phyloP scores from a whole-genome alignment of 2,113 vertebrate genomes.

The Isurus oxyrinchus region DNA sequence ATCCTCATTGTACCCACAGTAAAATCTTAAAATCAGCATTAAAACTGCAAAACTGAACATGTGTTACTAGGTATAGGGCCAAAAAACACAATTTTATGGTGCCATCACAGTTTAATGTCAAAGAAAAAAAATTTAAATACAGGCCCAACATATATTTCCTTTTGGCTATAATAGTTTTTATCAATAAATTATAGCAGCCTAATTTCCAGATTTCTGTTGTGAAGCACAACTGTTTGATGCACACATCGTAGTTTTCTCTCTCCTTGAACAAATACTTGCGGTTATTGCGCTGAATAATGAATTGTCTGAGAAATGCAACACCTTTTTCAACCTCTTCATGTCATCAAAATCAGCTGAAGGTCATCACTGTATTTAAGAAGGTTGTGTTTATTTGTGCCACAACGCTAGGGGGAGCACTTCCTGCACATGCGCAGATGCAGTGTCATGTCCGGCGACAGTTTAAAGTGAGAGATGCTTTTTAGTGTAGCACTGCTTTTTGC shows the following conservation, averaged over 20 bases:
- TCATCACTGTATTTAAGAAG: background rate
- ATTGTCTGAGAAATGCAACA: constrained; percentile 22
- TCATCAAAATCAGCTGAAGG: constrained; percentile 23
- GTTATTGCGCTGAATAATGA: constrained; percentile 12
- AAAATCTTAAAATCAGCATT: background rate
- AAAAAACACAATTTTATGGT: background rate
- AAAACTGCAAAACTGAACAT: background rate
- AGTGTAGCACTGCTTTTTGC: too few relatives aligned
- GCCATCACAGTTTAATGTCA: background rate
- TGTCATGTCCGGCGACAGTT: background rate
- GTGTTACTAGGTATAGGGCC: background rate
- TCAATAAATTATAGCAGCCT: background rate
- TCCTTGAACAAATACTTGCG: background rate
- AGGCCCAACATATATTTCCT: background rate
- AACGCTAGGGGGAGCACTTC: background rate
- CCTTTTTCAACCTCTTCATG: background rate
- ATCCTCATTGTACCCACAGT: background rate
- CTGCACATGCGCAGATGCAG: background rate
- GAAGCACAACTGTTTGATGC: background rate
- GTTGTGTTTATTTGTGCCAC: background rate
- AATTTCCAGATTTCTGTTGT: background rate
- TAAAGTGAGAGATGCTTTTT: background rate
- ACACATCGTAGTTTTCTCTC: background rate
- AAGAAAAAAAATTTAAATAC: background rate
- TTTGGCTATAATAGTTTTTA: background rate